Conservation (phyloP, 1,140 invertebrate species). For the Diorhabda carinulata region DNA sequence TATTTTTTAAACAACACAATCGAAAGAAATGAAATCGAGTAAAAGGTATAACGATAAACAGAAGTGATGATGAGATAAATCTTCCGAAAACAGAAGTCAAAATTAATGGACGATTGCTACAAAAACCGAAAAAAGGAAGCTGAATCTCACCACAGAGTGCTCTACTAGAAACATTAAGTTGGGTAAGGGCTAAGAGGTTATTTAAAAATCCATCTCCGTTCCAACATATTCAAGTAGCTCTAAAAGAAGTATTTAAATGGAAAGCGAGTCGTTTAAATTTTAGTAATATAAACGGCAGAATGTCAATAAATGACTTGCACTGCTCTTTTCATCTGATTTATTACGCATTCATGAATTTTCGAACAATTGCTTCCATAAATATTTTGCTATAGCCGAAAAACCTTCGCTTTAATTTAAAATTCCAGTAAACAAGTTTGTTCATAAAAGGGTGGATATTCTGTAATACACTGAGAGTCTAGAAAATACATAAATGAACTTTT, state of each 20-base stretch:
- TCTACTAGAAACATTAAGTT: constrained; percentile 28
- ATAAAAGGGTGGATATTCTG: too few species aligned
- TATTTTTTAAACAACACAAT: background rate
- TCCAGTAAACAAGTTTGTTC: too few species aligned
- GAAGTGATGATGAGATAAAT: background rate
- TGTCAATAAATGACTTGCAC: constrained; percentile 31
- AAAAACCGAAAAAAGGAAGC: constrained; percentile 4
- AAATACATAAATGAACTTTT: too few species aligned
- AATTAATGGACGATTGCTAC: background rate
- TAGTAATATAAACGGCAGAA: constrained; percentile 31
- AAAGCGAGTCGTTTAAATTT: constrained; percentile 33
- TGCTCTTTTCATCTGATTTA: constrained; percentile 24
- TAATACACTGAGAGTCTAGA: too few species aligned
- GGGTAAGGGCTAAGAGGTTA: constrained; percentile 28
- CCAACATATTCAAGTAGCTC: constrained; percentile 28
- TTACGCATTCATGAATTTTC: constrained; percentile 25
- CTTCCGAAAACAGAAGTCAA: background rate
- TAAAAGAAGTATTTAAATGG: constrained; percentile 32
- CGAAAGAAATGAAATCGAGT: background rate
- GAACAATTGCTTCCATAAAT: constrained; percentile 21
- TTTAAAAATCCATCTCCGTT: constrained; percentile 36
- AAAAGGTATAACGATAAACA: background rate
- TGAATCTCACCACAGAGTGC: constrained; percentile 18
- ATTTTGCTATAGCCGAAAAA: background rate
- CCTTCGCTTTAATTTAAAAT: too few species aligned